phyloP scores from a whole-genome alignment of 2,113 vertebrate species.

The Sebastes schlegelii region DNA sequence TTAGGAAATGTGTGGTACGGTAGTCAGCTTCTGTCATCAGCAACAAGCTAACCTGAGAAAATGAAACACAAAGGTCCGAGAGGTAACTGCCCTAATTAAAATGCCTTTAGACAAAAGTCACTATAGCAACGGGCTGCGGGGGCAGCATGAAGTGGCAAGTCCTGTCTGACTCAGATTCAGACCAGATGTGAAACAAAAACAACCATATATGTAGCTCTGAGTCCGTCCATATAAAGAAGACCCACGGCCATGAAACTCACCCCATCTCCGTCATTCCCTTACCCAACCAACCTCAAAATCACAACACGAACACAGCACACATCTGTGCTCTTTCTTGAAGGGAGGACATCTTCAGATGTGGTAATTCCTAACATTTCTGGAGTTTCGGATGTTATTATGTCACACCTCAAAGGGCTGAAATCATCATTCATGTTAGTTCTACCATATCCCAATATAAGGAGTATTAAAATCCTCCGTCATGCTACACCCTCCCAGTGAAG shows the following conservation, averaged over 20 bases:
- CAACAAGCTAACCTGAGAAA: conserved; percentile 15
- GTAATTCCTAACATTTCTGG: neutral
- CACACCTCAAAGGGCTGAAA: neutral
- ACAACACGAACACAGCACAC: neutral
- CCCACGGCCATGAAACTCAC: neutral
- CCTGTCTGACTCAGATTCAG: conserved; percentile 40
- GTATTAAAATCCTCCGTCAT: neutral
- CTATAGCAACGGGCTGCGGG: conserved; percentile 26
- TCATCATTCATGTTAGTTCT: neutral
- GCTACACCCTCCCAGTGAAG: neutral
- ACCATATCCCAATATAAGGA: no score
- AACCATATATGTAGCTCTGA: conserved; percentile 5
- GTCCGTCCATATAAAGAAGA: neutral
- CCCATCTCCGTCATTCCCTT: neutral
- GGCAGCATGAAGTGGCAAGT: conserved; percentile 9
- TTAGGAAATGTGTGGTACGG: conserved; percentile 1
- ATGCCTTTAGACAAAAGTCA: conserved; percentile 22
- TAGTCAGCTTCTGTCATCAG: conserved; percentile 28
- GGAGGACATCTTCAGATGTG: neutral
- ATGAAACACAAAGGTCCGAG: conserved; percentile 11
- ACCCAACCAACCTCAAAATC: neutral
- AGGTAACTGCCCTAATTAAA: conserved; percentile 38
- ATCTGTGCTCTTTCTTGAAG: neutral
- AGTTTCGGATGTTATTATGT: neutral
- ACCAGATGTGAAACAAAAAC: conserved; percentile 40